phyloP scores from a whole-genome alignment of 2,797 vertebrate genomes.

The Acanthurus lineatus region DNA sequence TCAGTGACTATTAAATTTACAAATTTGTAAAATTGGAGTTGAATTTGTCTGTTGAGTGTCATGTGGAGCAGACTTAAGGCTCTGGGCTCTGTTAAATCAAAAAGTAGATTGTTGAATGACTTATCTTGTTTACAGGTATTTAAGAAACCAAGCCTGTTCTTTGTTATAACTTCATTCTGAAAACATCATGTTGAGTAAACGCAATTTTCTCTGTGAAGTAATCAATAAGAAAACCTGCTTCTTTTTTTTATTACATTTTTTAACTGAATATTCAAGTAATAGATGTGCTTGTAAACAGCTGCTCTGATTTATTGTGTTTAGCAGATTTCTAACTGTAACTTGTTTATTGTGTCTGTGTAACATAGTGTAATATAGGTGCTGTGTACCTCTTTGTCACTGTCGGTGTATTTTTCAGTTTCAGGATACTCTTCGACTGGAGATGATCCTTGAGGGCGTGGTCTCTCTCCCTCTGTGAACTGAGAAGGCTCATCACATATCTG shows the following conservation, averaged over 20 bases:
- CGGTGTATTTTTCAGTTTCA: slow-evolving; percentile 83
- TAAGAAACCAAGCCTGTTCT: neutral
- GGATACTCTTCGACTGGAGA: slow-evolving; percentile 95
- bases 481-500: slow-evolving; percentile 90
- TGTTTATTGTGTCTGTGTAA: neutral
- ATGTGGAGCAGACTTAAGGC: neutral
- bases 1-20: neutral
- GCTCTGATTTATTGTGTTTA: neutral
- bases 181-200: too few relatives aligned
- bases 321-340: neutral
- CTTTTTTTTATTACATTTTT: too few relatives aligned
- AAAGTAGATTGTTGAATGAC: neutral
- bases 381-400: slow-evolving; percentile 86
- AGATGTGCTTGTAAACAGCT: neutral
- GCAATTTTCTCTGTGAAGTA: too few relatives aligned
- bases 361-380: neutral
- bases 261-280: too few relatives aligned
- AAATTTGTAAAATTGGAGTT: neutral
- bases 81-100: neutral
- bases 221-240: too few relatives aligned
- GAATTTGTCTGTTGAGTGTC: neutral
- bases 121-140: slow-evolving; percentile 5
- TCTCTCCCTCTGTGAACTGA: slow-evolving; percentile 87
- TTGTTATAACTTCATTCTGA: neutral
- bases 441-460: slow-evolving; percentile 96